Evolutionary conservation across 1,140 invertebrate genomes (phyloP).

Genomic region (Atta cephalotes): DNA sequence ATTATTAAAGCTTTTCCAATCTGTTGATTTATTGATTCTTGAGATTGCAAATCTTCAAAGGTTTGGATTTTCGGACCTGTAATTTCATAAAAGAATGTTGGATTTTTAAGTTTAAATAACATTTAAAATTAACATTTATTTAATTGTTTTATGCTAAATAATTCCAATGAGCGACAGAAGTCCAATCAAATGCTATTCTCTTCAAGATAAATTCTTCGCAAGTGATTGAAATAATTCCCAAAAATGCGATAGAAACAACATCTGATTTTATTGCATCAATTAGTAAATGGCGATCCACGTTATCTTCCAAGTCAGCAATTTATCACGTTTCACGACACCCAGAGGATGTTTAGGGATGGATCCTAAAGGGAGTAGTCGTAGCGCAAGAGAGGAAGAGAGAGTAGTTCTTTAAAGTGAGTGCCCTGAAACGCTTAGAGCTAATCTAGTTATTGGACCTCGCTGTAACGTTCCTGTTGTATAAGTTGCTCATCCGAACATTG

Average conservation of each 20-base stretch:
- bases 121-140: not conserved
- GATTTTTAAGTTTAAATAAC: not conserved
- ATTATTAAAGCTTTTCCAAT: not conserved
- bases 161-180: not conserved
- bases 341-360: constrained; percentile 16
- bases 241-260: constrained; percentile 30
- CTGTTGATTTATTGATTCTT: not conserved
- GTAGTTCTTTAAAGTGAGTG: constrained; percentile 51
- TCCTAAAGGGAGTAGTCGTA: constrained; percentile 53
- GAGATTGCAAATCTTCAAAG: not conserved
- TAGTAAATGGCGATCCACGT: constrained; percentile 66
- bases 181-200: not conserved
- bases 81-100: not conserved
- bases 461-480: constrained; percentile 46
- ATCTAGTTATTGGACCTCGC: constrained; percentile 72
- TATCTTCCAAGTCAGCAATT: constrained; percentile 62
- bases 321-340: constrained; percentile 67
- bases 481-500: constrained; percentile 48
- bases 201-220: not conserved
- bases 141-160: not conserved
- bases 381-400: constrained; percentile 33
- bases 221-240: constrained; percentile 6
- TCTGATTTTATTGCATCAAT: constrained; percentile 70
- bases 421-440: constrained; percentile 66
- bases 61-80: not conserved